Evolutionary conservation across 2,797 vertebrate species (phyloP), one percentile per base, ranked within the genome.

Genomic region (Trematomus bernacchii): DNA sequence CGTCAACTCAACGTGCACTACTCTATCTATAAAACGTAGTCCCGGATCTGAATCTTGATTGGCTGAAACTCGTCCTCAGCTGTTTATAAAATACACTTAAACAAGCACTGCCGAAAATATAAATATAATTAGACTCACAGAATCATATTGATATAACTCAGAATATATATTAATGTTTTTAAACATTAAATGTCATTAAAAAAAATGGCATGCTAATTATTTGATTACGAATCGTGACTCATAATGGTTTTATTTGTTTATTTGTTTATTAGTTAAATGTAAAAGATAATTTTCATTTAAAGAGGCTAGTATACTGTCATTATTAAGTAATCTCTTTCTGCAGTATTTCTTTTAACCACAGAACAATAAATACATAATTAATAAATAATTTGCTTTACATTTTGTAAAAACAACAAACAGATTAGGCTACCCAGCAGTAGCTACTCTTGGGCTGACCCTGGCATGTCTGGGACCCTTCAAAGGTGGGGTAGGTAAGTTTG

Each of bases 391-490:
- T 37, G 27, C 27, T 27, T 4, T 27, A 5, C 27, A 27, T 27
- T 27, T 9, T 73, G 58, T 66, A n/a, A 40, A 80, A 75, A 55
- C 6, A 73, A 21, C n/a, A 66, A 53, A 37, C 67, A 50, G 15
- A 23, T 44, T 3, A n/a, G n/a, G n/a, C n/a, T n/a, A 18, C 30
- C 73, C 27, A 27, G 14, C 18, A 51, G 7, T 50, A 33, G 16
- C 37, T 61, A 37, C 33, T 37, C 6, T 37, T 37, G 33, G 27
- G 3, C 5, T 9, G 33, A 6, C 7, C 37, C 13, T 76, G 40
- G 10, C 58, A 10, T 59, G 55, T 67, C 66, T 10, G 14, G 16
- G 23, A 57, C 51, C 57, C 43, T 53, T n/a, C n/a, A n/a, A n/a
- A n/a, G n/a, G n/a, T n/a, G n/a, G n/a, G n/a, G n/a, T n/a, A n/a